These are phyloP conservation scores for Noctua comes DNA, from an alignment of 2,888 invertebrate genomes.

Conservation along the genomic window DNA sequence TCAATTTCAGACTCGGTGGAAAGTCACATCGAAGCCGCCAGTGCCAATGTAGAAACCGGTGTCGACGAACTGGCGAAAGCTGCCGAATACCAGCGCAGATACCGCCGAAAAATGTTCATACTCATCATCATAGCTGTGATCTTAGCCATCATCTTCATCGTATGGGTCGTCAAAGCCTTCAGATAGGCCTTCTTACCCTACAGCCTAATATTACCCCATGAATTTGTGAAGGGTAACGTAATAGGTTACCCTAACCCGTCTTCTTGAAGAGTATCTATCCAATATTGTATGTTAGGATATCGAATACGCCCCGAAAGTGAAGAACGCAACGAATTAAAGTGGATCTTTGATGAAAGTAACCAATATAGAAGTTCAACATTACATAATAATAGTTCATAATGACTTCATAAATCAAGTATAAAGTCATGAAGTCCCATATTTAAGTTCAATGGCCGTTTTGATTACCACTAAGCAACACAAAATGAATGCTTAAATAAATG, in stretches of 20 bases:
- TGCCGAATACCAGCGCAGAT: constrained; percentile 93
- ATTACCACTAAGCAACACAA: background rate
- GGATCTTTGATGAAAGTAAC: constrained; percentile 26
- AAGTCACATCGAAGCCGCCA: constrained; percentile 94
- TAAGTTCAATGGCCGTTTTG: too few relatives aligned
- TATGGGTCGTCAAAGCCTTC: constrained; percentile 91
- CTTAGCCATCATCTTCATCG: constrained; percentile 92
- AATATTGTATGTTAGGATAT: constrained; percentile 49
- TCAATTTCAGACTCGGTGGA: constrained; percentile 94
- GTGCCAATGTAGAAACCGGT: constrained; percentile 94
- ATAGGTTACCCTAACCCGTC: constrained; percentile 22
- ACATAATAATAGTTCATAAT: constrained; percentile 8
- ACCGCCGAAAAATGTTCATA: constrained; percentile 93
- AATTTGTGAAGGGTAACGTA: constrained; percentile 38
- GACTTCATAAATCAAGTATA: constrained; percentile 12
- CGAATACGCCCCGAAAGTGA: constrained; percentile 48
- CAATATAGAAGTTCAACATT: constrained; percentile 14
- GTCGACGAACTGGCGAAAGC: constrained; percentile 95
- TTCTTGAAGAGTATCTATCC: constrained; percentile 54
- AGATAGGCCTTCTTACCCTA: constrained; percentile 77
- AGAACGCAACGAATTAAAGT: constrained; percentile 52
- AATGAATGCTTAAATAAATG: background rate
- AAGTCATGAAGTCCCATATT: too few relatives aligned
- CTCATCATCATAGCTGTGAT: constrained; percentile 92
- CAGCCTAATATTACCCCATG: constrained; percentile 23